Conservation (phyloP, 1,140 invertebrate genomes). For the Teleopsis dalmanni region DNA sequence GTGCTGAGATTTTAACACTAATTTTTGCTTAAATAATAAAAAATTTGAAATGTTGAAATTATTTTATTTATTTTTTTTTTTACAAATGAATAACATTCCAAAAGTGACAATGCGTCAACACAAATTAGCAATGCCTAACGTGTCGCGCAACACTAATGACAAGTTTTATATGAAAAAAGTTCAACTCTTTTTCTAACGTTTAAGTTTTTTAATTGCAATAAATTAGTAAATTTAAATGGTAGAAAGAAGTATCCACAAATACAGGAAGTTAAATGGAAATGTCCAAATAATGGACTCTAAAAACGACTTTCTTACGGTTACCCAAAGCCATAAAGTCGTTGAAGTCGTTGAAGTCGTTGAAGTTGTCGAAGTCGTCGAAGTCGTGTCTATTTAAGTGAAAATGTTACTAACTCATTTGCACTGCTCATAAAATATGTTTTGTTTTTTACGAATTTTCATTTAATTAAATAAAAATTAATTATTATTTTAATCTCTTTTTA, state of each 20-base stretch:
- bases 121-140: too few relatives aligned
- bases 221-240: neutral
- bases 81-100: too few relatives aligned
- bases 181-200: too few relatives aligned
- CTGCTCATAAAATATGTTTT: neutral
- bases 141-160: too few relatives aligned
- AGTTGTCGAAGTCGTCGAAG: neutral
- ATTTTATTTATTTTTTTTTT: too few relatives aligned
- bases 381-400: neutral
- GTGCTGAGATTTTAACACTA: too few relatives aligned
- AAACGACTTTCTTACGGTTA: neutral
- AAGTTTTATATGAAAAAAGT: too few relatives aligned
- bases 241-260: neutral
- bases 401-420: neutral
- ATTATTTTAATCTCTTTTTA: conserved; percentile 4
- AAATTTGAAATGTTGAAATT: too few relatives aligned
- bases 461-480: neutral
- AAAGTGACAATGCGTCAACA: too few relatives aligned
- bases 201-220: too few relatives aligned
- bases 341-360: neutral
- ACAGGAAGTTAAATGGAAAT: neutral
- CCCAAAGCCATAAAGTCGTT: neutral
- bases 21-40: too few relatives aligned
- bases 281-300: neutral
- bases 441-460: neutral